Percentiles rank a stretch among this genome's conserved stretches.
Evolutionary conservation across 92 coral and sea anemone genomes (phyloP).

Genomic region (Phenganax stokvisi): DNA sequence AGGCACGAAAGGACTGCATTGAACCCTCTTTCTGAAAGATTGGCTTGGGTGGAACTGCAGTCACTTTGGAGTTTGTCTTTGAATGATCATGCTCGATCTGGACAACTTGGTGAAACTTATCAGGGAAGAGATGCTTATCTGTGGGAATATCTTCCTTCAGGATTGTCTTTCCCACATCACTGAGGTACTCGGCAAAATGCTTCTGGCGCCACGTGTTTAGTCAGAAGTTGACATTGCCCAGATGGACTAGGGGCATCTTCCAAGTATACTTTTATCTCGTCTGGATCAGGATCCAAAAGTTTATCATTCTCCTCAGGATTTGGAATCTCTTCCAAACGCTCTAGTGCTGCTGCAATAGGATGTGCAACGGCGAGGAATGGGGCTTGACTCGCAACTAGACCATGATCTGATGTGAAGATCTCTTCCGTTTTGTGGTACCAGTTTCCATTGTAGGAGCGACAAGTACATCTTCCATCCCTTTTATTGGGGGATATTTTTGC

Average conservation of each 20-base stretch:
- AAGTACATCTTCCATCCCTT: conserved; percentile 33
- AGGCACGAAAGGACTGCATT: conserved; percentile 31
- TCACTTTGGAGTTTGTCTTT: conserved; percentile 21
- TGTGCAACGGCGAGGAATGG: conserved; percentile 47
- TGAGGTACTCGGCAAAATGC: conserved; percentile 44
- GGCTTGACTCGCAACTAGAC: conserved; percentile 47
- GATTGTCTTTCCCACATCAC: conserved; percentile 51
- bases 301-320: conserved; percentile 31
- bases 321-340: conserved; percentile 37
- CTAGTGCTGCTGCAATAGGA: conserved; percentile 52
- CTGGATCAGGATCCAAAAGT: conserved; percentile 47
- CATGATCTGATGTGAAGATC: conserved; percentile 45
- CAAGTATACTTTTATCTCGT: conserved; percentile 39
- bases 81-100: conserved; percentile 29
- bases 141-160: conserved; percentile 37
- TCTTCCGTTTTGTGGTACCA: conserved; percentile 47
- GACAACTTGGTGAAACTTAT: conserved; percentile 21
- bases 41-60: conserved; percentile 31
- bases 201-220: conserved; percentile 60
- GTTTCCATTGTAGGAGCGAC: conserved; percentile 38
- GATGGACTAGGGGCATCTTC: conserved; percentile 57
- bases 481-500: conserved; percentile 41
- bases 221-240: conserved; percentile 52
- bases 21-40: background rate
- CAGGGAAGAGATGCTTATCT: conserved; percentile 29